phyloP scores from a whole-genome alignment of 2,888 invertebrate species.

The Gerosis bhagava region DNA sequence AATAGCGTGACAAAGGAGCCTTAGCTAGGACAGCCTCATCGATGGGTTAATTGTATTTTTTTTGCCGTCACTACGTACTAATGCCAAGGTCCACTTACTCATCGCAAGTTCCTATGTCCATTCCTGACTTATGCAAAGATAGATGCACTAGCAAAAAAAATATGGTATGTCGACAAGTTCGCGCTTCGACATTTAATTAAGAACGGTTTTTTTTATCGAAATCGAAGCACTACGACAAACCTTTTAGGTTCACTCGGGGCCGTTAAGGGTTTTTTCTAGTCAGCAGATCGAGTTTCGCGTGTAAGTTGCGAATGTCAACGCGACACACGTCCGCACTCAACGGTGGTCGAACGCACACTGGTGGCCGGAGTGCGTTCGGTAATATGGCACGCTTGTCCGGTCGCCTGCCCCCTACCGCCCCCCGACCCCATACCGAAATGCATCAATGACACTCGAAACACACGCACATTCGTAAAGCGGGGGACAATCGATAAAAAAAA shows the following conservation, averaged over 20 bases:
- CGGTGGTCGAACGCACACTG: conserved; percentile 76
- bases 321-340: conserved; percentile 63
- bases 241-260: conserved; percentile 49
- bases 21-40: conserved; percentile 60
- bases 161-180: conserved; percentile 57
- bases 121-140: conserved; percentile 71
- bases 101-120: conserved; percentile 72
- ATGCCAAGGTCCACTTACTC: conserved; percentile 78
- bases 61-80: conserved; percentile 71
- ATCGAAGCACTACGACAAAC: conserved; percentile 63
- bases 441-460: conserved; percentile 78
- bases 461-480: conserved; percentile 71
- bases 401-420: conserved; percentile 55
- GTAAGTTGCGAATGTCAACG: conserved; percentile 66
- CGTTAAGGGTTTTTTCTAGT: conserved; percentile 44
- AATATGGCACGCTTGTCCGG: conserved; percentile 47
- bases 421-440: conserved; percentile 74
- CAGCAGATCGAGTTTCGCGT: conserved; percentile 68
- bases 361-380: conserved; percentile 40
- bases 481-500: conserved; percentile 43
- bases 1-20: conserved; percentile 75
- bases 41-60: conserved; percentile 75
- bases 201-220: conserved; percentile 48
- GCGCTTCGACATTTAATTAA: conserved; percentile 49
- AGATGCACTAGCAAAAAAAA: conserved; percentile 65